Percentiles rank a stretch among this genome's conserved stretches.
Evolutionary conservation across 2,797 vertebrate species (phyloP).

Genomic region (Netta rufina): DNA sequence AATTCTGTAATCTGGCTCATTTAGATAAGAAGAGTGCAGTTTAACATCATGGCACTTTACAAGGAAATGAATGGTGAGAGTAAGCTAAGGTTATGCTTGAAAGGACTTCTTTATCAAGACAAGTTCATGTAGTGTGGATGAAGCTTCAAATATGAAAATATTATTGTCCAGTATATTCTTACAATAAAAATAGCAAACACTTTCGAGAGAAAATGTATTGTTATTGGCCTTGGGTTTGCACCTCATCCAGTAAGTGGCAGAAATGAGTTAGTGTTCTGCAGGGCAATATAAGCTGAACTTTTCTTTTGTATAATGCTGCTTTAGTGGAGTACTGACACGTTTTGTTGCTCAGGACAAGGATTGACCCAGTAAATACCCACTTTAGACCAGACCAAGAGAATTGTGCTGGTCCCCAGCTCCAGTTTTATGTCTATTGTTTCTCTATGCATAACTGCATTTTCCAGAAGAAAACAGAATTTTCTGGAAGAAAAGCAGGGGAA

Average conservation of each 20-base stretch:
- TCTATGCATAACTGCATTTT: neutral
- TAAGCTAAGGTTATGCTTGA: neutral
- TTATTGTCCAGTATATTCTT: neutral
- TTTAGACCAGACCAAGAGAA: neutral
- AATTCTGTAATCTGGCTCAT: neutral
- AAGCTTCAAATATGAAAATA: neutral
- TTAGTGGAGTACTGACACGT: neutral
- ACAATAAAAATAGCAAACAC: neutral
- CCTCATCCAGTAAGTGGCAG: neutral
- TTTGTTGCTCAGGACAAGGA: neutral
- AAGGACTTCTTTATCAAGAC: neutral
- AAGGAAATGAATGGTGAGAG: neutral
- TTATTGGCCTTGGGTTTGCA: neutral
- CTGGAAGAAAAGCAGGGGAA: neutral
- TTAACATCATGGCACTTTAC: neutral
- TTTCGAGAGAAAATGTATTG: neutral
- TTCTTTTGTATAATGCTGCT: neutral
- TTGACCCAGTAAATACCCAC: neutral
- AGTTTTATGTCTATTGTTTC: neutral
- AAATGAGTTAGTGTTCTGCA: neutral
- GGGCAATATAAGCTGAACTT: neutral
- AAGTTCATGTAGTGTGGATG: neutral
- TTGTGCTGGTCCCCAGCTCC: neutral
- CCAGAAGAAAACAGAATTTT: neutral
- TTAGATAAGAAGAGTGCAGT: neutral